Base-by-base conservation (phyloP, 92 coral and sea anemone species). In the Actinostola sp. region DNA sequence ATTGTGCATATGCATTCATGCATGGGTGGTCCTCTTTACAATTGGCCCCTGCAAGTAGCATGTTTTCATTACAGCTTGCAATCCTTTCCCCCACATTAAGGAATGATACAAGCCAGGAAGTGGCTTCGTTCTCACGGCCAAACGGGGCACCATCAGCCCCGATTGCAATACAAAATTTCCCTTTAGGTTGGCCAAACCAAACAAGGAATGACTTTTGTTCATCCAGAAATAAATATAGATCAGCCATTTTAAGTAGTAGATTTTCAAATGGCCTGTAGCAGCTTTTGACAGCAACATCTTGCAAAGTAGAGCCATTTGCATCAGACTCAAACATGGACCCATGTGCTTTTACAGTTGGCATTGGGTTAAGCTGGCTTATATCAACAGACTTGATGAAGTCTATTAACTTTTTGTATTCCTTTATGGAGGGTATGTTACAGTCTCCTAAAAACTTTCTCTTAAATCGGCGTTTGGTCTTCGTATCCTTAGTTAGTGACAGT, bases 141-240 rank as follows among this genome's bases (percentile, higher is more conserved):
- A 75, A 75, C 23, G 81, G 81, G 28, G 81, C 81, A 33, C 82
- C 82, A 31, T 76, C 74, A 9, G 82, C 82, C 2, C 82, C 74
- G 11, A 64, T 64, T 29, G 84, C 64, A 50, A 78, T 55, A 8
- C 41, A 50, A 69, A 70, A 69, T 32, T 43, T 31, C 55, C 78
- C 71, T 42, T 66, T 30, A 12, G 77, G 84, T 36, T 61, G 25
- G 27, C 77, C 46, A 45, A 68, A 78, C 84, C 77, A 78, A 24
- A 56, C 54, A 56, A 78, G 84, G 61, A 69, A 50, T 12, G 75
- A 56, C 38, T 41, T 72, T 61, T 50, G 42, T 38, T 76, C 51
- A 0, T 76, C 54, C n/a, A 76, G 43, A 48, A 20, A 33, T 75
- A 75, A 76, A 64, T 76, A 78, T 34, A 69, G 34, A 50, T 32